A percentile compares a stretch with the other conserved stretches of the same genome.
Evolutionary conservation across 2,797 vertebrate species (phyloP).

Genomic region (Bradypus variegatus): DNA sequence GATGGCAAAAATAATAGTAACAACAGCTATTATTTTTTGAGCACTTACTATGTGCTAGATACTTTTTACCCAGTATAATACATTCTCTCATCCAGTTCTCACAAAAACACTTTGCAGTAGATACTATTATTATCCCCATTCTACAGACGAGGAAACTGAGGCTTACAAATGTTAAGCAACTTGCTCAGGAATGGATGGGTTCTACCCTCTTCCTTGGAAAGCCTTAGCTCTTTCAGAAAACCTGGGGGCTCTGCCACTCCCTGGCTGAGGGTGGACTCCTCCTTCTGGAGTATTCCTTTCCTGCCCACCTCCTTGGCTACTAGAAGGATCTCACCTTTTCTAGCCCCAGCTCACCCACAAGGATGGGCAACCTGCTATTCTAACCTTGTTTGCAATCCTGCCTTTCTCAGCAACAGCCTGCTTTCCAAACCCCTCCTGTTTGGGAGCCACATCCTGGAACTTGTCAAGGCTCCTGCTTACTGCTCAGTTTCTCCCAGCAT

Average conservation of each 20-base stretch:
- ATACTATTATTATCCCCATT: neutral
- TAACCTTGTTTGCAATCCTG: neutral
- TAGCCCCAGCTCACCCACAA: neutral
- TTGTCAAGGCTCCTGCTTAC: no score
- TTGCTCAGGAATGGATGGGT: neutral
- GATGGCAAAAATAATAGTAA: neutral
- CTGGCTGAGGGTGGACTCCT: neutral
- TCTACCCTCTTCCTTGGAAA: neutral
- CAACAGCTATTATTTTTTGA: neutral
- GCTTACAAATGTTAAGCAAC: neutral
- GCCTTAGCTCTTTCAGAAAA: neutral
- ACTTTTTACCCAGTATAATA: neutral
- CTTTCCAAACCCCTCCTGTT: neutral
- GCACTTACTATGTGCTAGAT: neutral
- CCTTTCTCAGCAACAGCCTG: neutral
- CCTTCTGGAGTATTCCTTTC: neutral
- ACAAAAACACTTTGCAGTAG: neutral
- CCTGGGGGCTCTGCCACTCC: no score
- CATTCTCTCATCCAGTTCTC: neutral
- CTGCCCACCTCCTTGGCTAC: neutral
- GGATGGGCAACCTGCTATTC: neutral
- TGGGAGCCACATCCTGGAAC: neutral
- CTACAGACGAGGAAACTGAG: neutral
- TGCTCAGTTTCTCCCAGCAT: neutral
- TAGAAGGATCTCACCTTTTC: neutral